A percentile compares a stretch with the other conserved stretches of the same genome.
Conservation (phyloP, 2,888 invertebrate species). For the Reticulitermes lucifugus region DNA sequence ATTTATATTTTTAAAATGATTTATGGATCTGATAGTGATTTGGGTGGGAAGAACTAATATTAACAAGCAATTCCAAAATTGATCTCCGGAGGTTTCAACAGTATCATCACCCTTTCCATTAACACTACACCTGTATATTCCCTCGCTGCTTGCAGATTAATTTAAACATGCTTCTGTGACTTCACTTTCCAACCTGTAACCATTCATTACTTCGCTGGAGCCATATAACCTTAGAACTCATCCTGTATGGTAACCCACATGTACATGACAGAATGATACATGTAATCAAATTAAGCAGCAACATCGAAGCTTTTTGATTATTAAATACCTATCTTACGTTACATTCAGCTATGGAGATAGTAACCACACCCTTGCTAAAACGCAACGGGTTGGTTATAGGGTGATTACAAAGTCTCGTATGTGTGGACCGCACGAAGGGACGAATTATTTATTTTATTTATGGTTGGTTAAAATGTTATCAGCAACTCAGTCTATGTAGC, state of each 20-base stretch:
- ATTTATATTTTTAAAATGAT: not conserved
- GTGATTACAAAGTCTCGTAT: not conserved
- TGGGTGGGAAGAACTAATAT: conserved; percentile 2
- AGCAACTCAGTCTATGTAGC: no score
- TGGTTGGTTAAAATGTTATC: no score
- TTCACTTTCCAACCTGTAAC: conserved; percentile 27
- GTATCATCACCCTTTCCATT: conserved; percentile 9
- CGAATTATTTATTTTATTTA: no score
- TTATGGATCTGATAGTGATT: conserved; percentile 29
- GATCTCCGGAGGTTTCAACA: conserved; percentile 6
- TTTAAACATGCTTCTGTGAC: conserved; percentile 26
- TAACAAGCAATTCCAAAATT: conserved; percentile 35
- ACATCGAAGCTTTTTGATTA: conserved; percentile 43
- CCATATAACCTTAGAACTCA: conserved; percentile 27
- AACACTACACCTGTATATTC: conserved; percentile 22
- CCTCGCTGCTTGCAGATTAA: conserved; percentile 20
- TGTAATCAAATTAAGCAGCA: conserved; percentile 41
- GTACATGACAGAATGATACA: conserved; percentile 41
- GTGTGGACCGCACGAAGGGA: no score
- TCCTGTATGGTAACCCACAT: conserved; percentile 16
- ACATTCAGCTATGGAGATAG: conserved; percentile 25
- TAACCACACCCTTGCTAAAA: conserved; percentile 33
- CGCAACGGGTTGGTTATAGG: conserved; percentile 4
- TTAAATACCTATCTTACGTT: conserved; percentile 41
- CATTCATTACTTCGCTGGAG: conserved; percentile 31